Percentiles rank a stretch among this genome's conserved stretches.
These are phyloP conservation scores for Lordiphosa mommai DNA, from an alignment of 1,140 invertebrate genomes.

Conservation along the genomic window DNA sequence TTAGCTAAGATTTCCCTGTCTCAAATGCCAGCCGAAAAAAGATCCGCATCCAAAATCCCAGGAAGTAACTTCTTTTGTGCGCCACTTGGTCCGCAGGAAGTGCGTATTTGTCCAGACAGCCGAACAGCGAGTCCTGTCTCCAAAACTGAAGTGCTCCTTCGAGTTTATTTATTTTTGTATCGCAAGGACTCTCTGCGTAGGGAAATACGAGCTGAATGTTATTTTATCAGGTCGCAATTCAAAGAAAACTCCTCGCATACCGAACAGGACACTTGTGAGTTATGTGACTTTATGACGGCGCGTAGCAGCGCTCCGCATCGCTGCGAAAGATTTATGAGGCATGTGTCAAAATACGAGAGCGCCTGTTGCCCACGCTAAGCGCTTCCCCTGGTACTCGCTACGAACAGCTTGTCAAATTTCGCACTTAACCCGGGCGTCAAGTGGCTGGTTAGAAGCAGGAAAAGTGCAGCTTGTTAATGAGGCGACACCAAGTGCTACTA, in stretches of 20 bases:
- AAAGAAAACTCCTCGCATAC: conserved; percentile 40
- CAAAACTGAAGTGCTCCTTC: conserved; percentile 12
- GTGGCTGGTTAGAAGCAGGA: conserved; percentile 21
- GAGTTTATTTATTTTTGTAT: conserved; percentile 66
- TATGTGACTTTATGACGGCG: conserved; percentile 68
- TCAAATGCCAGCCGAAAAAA: conserved; percentile 1
- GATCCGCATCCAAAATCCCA: conserved; percentile 47
- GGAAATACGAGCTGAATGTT: conserved; percentile 73
- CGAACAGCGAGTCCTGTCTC: conserved; percentile 20
- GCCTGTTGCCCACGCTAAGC: conserved; percentile 24
- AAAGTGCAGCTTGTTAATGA: conserved; percentile 43
- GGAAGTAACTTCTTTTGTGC: conserved; percentile 70
- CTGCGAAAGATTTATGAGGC: conserved; percentile 62
- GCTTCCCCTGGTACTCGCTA: neutral
- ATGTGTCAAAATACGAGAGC: conserved; percentile 70
- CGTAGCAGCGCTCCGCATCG: conserved; percentile 37
- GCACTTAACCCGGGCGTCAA: conserved; percentile 68
- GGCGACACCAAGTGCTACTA: conserved; percentile 52
- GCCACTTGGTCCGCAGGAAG: conserved; percentile 59
- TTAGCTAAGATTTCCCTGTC: conserved; percentile 47
- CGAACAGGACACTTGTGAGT: conserved; percentile 48
- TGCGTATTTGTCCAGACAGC: conserved; percentile 53
- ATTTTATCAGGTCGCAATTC: conserved; percentile 75
- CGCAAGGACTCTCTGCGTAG: conserved; percentile 4
- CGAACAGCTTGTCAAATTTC: conserved; percentile 49